Evolutionary conservation across 2,888 invertebrate species (phyloP), one percentile per base, ranked within the genome.

Genomic region (Tipula confusa): DNA sequence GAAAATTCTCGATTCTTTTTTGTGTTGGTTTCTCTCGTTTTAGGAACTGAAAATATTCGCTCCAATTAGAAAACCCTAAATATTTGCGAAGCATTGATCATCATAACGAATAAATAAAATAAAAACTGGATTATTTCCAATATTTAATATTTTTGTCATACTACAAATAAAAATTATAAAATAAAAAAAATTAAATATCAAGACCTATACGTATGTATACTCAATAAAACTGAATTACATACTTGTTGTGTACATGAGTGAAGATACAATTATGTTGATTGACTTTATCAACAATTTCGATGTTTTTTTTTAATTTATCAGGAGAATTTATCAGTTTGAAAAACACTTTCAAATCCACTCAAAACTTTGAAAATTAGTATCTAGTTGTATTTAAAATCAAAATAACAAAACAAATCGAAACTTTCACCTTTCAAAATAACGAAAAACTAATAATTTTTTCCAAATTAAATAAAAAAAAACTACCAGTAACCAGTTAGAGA

Each of bases 111-210:
- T 24, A 64, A 64, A 24, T 64, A n/a, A n/a, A n/a, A n/a, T n/a
- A 64, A 64, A 64, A 64, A 64, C 64, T 64, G 64, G 64, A 64
- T 64, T 64, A 64, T 64, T 64, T 64, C 24, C 64, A 24, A 64
- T 64, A 64, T 64, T 64, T 64, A 64, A 64, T 64, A 64, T 64
- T 24, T 64, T 64, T 7, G 64, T 64, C 64, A 24, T 18, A 64
- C 24, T 7, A 1, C 2, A 24, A n/a, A n/a, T n/a, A n/a, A n/a
- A n/a, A n/a, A n/a, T n/a, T 64, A 64, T 2, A 24, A 64, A 64
- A 64, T 64, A 64, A 64, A 64, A 64, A 43, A 6, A 15, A 43
- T 43, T 43, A 43, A 11, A 64, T 64, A 24, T 24, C 64, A 64
- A 64, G 64, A 24, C 7, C 64, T 64, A 0, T n/a, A n/a, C n/a